Conservation (phyloP, 2,113 vertebrate species). For the Tautogolabrus adspersus region DNA sequence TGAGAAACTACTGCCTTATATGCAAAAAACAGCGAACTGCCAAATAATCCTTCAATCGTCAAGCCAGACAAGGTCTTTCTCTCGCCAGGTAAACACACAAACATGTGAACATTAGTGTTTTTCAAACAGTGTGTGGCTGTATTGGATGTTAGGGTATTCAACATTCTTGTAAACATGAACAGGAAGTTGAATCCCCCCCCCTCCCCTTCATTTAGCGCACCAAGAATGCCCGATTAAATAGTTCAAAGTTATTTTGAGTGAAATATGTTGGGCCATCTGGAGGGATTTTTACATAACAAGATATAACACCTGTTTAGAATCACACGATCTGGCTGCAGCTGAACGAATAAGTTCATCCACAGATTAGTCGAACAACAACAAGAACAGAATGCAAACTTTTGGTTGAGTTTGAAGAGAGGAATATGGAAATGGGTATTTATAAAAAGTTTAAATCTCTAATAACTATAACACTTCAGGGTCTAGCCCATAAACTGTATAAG, state of each 20-base stretch:
- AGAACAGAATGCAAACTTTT: no score
- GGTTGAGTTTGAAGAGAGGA: no score
- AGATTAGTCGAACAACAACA: not conserved
- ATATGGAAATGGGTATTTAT: no score
- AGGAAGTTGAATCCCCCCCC: not conserved
- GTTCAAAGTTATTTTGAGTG: constrained; percentile 2
- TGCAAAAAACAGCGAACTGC: not conserved
- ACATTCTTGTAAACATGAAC: not conserved
- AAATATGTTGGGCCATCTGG: constrained; percentile 33
- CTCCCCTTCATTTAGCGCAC: not conserved
- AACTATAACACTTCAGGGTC: no score
- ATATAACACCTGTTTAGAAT: constrained; percentile 5
- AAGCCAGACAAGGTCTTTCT: not conserved
- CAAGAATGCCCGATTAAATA: not conserved
- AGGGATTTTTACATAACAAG: constrained; percentile 8
- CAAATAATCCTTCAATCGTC: constrained; percentile 11
- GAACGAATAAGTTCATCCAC: not conserved
- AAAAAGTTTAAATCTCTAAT: no score
- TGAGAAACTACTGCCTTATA: not conserved
- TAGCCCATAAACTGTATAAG: no score
- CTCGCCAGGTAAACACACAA: constrained; percentile 8
- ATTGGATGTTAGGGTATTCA: not conserved
- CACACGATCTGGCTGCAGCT: not conserved
- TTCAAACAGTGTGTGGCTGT: not conserved
- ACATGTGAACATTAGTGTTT: not conserved